Evolutionary conservation across 1,140 invertebrate species (phyloP).

Genomic region (Drosophila quadrilineata): DNA sequence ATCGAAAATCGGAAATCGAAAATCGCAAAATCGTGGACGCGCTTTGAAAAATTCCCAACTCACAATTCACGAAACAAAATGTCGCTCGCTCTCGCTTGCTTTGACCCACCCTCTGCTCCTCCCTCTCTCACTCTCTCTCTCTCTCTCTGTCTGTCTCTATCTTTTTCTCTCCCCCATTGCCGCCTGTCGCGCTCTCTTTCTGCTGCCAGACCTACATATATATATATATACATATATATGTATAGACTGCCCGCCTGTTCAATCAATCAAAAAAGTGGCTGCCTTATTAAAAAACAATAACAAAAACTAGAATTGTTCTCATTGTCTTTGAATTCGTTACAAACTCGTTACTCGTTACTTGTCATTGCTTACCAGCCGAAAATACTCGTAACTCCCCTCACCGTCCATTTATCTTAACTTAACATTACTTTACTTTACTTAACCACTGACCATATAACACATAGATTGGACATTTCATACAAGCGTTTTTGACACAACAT

Average conservation of each 20-base stretch:
- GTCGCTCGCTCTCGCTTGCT: slow-evolving; percentile 56
- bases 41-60: slow-evolving; percentile 34
- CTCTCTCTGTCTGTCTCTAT: too few relatives aligned
- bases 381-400: background rate
- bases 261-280: background rate
- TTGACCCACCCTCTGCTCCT: slow-evolving; percentile 1
- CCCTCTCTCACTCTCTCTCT: background rate
- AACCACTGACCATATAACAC: too few relatives aligned
- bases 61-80: slow-evolving; percentile 46
- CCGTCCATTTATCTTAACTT: background rate
- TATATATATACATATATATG: background rate
- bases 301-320: slow-evolving; percentile 30
- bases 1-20: too few relatives aligned
- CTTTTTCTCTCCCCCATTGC: too few relatives aligned
- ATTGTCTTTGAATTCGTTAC: slow-evolving; percentile 62
- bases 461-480: too few relatives aligned
- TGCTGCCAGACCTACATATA: slow-evolving; percentile 27
- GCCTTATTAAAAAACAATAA: slow-evolving; percentile 44
- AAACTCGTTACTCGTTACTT: too few relatives aligned
- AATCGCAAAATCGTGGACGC: slow-evolving; percentile 32
- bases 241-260: background rate
- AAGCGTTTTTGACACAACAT: too few relatives aligned
- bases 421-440: too few relatives aligned
- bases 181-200: slow-evolving; percentile 35
- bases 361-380: slow-evolving; percentile 69